phyloP scores from a whole-genome alignment of 2,113 vertebrate genomes.

The Enhydra lutris region DNA sequence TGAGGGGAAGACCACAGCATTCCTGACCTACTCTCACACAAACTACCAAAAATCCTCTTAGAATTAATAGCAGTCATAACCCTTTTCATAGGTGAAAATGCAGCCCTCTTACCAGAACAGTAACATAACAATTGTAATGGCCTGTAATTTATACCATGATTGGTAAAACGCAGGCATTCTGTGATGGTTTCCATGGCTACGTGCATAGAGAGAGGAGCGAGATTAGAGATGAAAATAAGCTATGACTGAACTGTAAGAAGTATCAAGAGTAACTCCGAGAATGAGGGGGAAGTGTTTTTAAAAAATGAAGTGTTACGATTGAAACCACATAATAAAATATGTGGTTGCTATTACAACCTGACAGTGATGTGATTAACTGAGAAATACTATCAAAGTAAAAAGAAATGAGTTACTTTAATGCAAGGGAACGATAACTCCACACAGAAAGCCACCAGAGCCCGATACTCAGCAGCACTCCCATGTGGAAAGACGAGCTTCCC shows the following conservation, averaged over 20 bases:
- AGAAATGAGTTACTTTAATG: slow-evolving; percentile 6
- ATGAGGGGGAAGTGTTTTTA: neutral
- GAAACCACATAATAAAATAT: slow-evolving; percentile 16
- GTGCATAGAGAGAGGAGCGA: slow-evolving; percentile 50
- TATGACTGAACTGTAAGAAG: slow-evolving; percentile 35
- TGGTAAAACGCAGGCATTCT: slow-evolving; percentile 67
- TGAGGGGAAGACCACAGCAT: neutral
- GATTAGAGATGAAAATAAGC: slow-evolving; percentile 64
- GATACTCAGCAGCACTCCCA: neutral
- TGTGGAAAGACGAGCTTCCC: neutral
- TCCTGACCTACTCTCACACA: neutral
- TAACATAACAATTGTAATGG: slow-evolving; percentile 40
- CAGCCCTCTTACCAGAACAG: slow-evolving; percentile 40
- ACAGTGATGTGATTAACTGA: slow-evolving; percentile 32
- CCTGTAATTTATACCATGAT: slow-evolving; percentile 60
- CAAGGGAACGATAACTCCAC: neutral
- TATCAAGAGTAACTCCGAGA: slow-evolving; percentile 33
- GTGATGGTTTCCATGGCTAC: slow-evolving; percentile 68
- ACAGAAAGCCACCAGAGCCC: neutral
- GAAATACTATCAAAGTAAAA: slow-evolving; percentile 5
- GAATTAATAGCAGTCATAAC: slow-evolving; percentile 46
- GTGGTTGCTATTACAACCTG: slow-evolving; percentile 27
- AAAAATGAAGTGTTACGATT: slow-evolving; percentile 27
- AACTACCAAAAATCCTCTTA: neutral
- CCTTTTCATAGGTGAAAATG: slow-evolving; percentile 49